Conservation (phyloP, 2,888 invertebrate species). For the Osedax fenrisi region DNA sequence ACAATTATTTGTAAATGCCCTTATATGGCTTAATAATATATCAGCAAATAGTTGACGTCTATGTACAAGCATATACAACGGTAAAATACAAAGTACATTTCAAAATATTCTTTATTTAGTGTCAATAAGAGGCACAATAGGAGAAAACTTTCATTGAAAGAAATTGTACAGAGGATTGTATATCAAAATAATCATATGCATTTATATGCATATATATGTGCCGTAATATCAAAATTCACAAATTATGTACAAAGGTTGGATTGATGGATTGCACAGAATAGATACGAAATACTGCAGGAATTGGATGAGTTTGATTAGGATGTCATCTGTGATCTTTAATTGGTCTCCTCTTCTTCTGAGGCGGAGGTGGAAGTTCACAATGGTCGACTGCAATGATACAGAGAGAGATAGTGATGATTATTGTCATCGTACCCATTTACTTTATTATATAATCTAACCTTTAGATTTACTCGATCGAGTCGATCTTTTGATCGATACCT, state of each 20-base stretch:
- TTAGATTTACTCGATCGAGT: neutral
- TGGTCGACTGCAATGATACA: conserved; percentile 9
- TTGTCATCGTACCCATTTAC: neutral
- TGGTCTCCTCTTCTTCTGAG: conserved; percentile 1
- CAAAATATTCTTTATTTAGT: neutral
- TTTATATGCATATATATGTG: too few relatives aligned
- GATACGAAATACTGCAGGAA: neutral
- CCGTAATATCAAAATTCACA: too few relatives aligned
- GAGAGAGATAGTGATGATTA: neutral
- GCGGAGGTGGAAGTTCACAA: conserved; percentile 10
- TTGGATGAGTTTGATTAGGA: neutral
- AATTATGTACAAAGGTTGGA: too few relatives aligned
- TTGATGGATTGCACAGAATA: too few relatives aligned
- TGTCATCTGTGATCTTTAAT: conserved; percentile 7
- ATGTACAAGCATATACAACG: neutral
- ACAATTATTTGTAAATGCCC: neutral
- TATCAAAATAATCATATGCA: too few relatives aligned
- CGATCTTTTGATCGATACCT: neutral
- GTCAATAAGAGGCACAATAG: neutral
- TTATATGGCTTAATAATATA: neutral
- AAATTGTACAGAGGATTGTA: too few relatives aligned
- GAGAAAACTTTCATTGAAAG: too few relatives aligned
- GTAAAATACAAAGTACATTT: neutral
- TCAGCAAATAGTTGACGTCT: neutral
- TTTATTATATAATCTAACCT: too few relatives aligned